A percentile compares a stretch with the other conserved stretches of the same genome.
These are phyloP conservation scores for Notocelia uddmanniana DNA, from an alignment of 2,888 invertebrate species.

Conservation along the genomic window DNA sequence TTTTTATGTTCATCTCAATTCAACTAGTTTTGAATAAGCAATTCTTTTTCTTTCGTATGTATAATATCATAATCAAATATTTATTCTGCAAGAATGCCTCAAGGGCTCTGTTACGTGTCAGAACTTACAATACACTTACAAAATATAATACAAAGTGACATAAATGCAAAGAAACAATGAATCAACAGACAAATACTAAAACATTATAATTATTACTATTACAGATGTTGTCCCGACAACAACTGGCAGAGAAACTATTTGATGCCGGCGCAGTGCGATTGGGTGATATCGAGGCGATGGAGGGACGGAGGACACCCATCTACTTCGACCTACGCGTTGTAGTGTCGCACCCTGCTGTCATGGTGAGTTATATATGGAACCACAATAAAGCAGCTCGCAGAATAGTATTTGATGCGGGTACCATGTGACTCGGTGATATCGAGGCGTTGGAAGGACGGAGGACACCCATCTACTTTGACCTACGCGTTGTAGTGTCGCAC, in stretches of 20 bases:
- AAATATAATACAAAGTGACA: no score
- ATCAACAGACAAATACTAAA: no score
- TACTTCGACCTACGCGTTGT: conserved; percentile 97
- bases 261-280: conserved; percentile 94
- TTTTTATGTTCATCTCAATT: no score
- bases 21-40: no score
- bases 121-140: no score
- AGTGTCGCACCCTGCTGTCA: conserved; percentile 93
- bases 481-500: conserved; percentile 95
- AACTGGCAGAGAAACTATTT: conserved; percentile 89
- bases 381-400: conserved; percentile 82
- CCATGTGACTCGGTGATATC: conserved; percentile 97
- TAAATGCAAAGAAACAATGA: no score
- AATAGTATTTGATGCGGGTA: no score
- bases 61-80: no score
- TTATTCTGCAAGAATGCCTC: no score
- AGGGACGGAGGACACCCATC: conserved; percentile 95
- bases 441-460: conserved; percentile 95
- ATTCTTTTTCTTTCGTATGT: no score
- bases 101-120: no score
- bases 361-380: conserved; percentile 86
- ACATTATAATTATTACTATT: conserved; percentile 31
- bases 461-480: conserved; percentile 98
- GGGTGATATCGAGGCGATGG: conserved; percentile 96
- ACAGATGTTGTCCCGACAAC: conserved; percentile 71